Percentiles rank a stretch among this genome's conserved stretches.
phyloP scores from a whole-genome alignment of 2,113 vertebrate species.

The Coptodon rendalli region DNA sequence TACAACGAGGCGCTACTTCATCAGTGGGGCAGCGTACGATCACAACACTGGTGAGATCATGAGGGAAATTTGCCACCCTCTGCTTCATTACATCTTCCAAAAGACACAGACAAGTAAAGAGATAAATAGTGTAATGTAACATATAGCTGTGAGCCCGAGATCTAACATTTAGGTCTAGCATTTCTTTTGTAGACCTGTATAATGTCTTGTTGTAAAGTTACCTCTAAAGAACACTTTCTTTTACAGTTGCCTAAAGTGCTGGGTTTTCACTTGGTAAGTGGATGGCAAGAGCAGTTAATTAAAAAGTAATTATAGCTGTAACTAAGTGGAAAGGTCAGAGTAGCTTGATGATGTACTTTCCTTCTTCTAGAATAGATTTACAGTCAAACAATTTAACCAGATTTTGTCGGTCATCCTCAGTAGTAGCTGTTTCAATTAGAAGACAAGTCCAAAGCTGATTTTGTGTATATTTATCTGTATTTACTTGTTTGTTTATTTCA shows the following conservation, averaged over 20 bases:
- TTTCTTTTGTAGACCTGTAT: neutral
- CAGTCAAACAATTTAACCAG: neutral
- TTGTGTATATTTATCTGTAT: neutral
- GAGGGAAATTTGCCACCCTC: conserved; percentile 27
- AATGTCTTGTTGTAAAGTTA: conserved; percentile 18
- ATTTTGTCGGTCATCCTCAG: neutral
- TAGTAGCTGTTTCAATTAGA: neutral
- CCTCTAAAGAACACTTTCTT: neutral
- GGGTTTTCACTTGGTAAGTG: conserved; percentile 9
- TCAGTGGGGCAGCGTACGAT: conserved; percentile 31
- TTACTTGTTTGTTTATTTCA: neutral
- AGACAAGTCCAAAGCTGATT: neutral
- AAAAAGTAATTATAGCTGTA: conserved; percentile 36
- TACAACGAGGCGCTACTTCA: conserved; percentile 33
- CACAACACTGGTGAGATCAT: conserved; percentile 38
- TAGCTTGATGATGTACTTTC: neutral
- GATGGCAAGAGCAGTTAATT: conserved; percentile 20
- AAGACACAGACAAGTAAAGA: conserved; percentile 15
- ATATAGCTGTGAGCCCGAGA: neutral
- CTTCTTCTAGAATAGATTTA: neutral
- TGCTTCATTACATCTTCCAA: conserved; percentile 53
- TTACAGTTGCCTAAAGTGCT: neutral
- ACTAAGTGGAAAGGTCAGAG: conserved; percentile 32
- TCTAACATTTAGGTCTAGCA: neutral
- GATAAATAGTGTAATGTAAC: neutral